Evolutionary conservation across 2,113 vertebrate species (phyloP).

Genomic region (Hippocampus barbouri): DNA sequence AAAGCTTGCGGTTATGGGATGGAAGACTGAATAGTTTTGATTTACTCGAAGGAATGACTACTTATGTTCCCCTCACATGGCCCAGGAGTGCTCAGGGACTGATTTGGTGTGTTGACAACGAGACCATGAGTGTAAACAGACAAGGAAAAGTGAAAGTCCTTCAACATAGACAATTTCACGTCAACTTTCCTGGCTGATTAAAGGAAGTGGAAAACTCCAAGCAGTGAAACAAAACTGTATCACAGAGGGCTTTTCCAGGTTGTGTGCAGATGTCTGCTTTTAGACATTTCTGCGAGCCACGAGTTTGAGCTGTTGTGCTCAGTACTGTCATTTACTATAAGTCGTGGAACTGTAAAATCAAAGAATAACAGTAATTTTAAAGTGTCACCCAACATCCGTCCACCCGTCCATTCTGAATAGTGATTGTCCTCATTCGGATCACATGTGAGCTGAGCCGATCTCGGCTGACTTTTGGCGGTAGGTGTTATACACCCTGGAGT

Average conservation of each 20-base stretch:
- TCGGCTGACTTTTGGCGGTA: too few relatives aligned
- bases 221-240: slow-evolving; percentile 51
- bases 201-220: slow-evolving; percentile 47
- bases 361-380: slow-evolving; percentile 1
- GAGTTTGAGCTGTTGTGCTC: slow-evolving; percentile 6
- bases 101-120: slow-evolving; percentile 3
- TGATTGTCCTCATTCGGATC: too few relatives aligned
- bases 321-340: background rate
- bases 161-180: slow-evolving; percentile 38
- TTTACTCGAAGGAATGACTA: slow-evolving; percentile 44
- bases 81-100: background rate
- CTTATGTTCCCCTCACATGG: slow-evolving; percentile 37
- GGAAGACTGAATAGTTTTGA: slow-evolving; percentile 27
- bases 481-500: background rate
- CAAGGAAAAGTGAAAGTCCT: slow-evolving; percentile 10
- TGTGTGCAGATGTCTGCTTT: slow-evolving; percentile 59
- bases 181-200: slow-evolving; percentile 50
- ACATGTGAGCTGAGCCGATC: too few relatives aligned
- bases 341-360: slow-evolving; percentile 6
- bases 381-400: background rate
- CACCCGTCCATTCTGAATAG: background rate
- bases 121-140: slow-evolving; percentile 38
- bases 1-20: slow-evolving; percentile 40
- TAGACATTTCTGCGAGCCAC: background rate
- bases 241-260: slow-evolving; percentile 45